Conservation (phyloP, 2,113 vertebrate genomes). For the Hippolais icterina region DNA sequence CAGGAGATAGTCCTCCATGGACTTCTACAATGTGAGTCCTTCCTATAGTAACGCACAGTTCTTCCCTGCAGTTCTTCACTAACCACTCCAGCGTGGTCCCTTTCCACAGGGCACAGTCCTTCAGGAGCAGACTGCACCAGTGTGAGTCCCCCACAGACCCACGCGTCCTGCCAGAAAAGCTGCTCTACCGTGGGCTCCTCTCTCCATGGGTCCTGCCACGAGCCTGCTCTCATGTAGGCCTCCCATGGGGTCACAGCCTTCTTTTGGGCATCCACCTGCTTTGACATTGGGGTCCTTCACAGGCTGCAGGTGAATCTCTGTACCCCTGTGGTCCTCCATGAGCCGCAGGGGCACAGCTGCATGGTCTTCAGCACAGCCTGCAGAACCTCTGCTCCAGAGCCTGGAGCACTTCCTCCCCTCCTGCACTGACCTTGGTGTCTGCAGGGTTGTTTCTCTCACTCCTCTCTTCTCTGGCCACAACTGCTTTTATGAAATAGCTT, state of each 20-base stretch:
- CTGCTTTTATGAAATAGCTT: rapidly evolving
- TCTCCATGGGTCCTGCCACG: not conserved
- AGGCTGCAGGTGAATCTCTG: not conserved
- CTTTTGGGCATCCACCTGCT: not conserved
- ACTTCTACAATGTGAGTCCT: not conserved
- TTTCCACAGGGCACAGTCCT: not conserved
- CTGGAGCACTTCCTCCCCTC: not conserved
- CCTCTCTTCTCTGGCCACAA: not conserved
- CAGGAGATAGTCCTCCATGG: not conserved
- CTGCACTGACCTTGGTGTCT: not conserved
- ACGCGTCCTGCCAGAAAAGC: not conserved
- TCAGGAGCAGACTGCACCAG: not conserved
- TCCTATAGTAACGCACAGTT: not conserved
- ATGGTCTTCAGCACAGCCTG: not conserved
- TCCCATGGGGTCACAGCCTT: not conserved
- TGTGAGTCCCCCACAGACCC: rapidly evolving
- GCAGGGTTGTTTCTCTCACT: not conserved
- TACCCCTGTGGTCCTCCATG: rapidly evolving
- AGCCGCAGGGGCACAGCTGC: not conserved
- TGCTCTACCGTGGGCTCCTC: rapidly evolving
- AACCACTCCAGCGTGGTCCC: rapidly evolving
- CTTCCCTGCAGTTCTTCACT: not conserved
- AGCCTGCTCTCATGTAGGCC: rapidly evolving
- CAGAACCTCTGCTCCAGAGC: not conserved
- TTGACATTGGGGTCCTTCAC: rapidly evolving